phyloP scores from a whole-genome alignment of 2,888 invertebrate genomes.

The Leptopilina drosophilae region DNA sequence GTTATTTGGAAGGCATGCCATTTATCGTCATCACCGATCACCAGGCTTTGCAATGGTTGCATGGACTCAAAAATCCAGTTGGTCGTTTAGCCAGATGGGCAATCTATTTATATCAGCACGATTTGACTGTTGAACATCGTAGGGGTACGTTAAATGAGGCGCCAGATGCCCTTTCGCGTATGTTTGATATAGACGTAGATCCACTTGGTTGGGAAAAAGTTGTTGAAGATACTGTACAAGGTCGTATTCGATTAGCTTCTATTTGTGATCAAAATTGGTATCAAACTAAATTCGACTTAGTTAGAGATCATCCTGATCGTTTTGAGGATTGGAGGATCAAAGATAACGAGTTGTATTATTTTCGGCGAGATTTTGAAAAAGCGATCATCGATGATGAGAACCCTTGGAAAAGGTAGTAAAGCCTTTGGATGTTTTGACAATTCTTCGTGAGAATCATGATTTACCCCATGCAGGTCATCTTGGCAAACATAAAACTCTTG shows the following conservation, averaged over 20 bases:
- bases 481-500: too few species aligned
- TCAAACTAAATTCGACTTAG: constrained; percentile 38
- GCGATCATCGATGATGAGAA: constrained; percentile 22
- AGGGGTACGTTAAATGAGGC: constrained; percentile 52
- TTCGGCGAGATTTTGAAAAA: constrained; percentile 32
- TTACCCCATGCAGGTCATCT: constrained; percentile 41
- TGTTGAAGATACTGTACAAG: constrained; percentile 43
- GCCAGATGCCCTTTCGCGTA: constrained; percentile 47
- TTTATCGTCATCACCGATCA: constrained; percentile 49
- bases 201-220: constrained; percentile 39
- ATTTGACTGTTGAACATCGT: constrained; percentile 42
- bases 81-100: constrained; percentile 51
- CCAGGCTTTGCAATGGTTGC: constrained; percentile 40
- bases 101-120: constrained; percentile 44
- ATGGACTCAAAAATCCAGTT: not conserved
- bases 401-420: constrained; percentile 13
- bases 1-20: constrained; percentile 44
- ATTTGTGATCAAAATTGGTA: constrained; percentile 46
- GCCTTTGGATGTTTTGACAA: constrained; percentile 20
- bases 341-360: not conserved
- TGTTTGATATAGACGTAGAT: constrained; percentile 47
- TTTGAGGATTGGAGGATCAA: constrained; percentile 41
- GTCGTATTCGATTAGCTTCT: constrained; percentile 4
- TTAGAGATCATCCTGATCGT: not conserved
- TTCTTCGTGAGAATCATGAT: constrained; percentile 42